Base-by-base conservation (phyloP, 2,797 vertebrate species). In the Manis javanica region DNA sequence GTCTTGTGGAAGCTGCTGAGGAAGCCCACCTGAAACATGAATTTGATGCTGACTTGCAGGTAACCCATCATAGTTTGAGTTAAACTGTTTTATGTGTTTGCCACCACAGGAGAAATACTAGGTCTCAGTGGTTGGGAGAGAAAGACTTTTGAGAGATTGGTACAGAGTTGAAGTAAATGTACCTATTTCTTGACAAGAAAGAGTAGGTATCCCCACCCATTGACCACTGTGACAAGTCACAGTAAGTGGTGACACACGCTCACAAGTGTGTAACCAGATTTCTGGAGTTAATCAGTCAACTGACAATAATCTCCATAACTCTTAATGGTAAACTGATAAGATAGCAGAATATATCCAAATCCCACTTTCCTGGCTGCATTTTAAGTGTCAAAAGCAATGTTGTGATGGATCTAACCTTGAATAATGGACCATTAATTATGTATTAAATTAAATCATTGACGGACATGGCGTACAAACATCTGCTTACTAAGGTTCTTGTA, bases 1-100 rank as follows among this genome's bases (percentile, higher is more conserved):
- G 99, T 94, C 99, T 99, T 26, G 99, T 99, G 96, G 99, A 99
- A 98, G 99, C 99, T 82, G 99, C 99, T 29, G 99, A 99, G 97
- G 99, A 99, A 93, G 99, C 99, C 89, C 99, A 99, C 75, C 98
- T 99, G 97, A 99, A 99, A 96, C 99, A 99, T 3, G 99, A 99
- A 97, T 99, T 99, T 79, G 99, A 99, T 97, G 99, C 99, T 16
- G 99, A 99, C 74, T 98, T 99, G 87, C 99, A 99, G 99, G 99
- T 99, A 98, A 99, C 42, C 68, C 89, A 66, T 66, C 87, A 57
- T 37, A 10, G 24, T 83, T 96, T 72, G 39, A 64, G 37, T 95
- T 75, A 15, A 63, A 49, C 29, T 84, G 24, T 26, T 96, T 93
- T 57, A 9, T 82, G 23, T 84, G 26, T 84, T 90, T 85, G 0